Conservation (phyloP, 2,113 vertebrate species). For the Calyptomena viridis region DNA sequence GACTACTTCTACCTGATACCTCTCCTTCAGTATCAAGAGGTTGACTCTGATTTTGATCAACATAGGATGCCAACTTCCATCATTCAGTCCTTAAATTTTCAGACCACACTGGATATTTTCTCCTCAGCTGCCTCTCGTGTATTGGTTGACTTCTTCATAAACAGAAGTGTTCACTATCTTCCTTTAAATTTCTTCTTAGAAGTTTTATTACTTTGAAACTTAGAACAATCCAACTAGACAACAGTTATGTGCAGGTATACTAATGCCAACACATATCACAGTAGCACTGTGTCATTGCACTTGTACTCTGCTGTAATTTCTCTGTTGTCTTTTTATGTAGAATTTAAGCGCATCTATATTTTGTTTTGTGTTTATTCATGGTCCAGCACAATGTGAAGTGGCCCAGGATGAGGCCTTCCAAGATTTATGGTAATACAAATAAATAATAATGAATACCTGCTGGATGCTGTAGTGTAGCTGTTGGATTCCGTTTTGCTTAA, state of each 20-base stretch:
- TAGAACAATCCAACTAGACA: neutral
- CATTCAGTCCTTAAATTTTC: neutral
- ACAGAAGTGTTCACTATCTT: neutral
- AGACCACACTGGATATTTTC: neutral
- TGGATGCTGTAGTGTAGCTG: neutral
- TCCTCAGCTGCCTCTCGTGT: neutral
- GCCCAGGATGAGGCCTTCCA: neutral
- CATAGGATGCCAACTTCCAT: neutral
- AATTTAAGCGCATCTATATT: neutral
- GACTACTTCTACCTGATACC: conserved; percentile 10
- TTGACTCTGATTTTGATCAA: conserved; percentile 29
- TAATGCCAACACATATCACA: neutral
- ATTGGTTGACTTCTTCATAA: neutral
- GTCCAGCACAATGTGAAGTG: neutral
- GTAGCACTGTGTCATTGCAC: neutral
- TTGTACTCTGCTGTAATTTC: neutral
- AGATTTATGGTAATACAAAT: neutral
- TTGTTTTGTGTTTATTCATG: neutral
- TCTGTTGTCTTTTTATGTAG: neutral
- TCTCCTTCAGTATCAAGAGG: conserved; percentile 13
- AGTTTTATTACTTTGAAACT: neutral
- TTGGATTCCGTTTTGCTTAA: neutral
- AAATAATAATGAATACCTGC: neutral
- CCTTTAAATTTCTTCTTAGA: neutral
- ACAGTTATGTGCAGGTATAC: neutral